phyloP scores from a whole-genome alignment of 1,140 invertebrate genomes.

The Pseudomyrmex flavicornis region DNA sequence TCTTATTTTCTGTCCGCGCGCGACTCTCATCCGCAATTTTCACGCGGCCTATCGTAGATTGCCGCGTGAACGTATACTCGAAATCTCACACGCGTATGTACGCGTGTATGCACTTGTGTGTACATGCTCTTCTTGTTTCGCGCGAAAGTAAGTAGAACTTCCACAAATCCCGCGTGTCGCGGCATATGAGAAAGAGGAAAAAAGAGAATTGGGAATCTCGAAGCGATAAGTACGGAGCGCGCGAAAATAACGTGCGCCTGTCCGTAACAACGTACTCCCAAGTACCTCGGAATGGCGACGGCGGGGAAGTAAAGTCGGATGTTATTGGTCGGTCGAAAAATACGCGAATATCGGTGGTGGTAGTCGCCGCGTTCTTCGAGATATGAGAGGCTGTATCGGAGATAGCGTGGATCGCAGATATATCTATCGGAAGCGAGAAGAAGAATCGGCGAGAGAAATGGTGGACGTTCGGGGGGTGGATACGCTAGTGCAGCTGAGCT shows the following conservation, averaged over 20 bases:
- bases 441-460: constrained; percentile 47
- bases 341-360: constrained; percentile 46
- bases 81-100: constrained; percentile 8
- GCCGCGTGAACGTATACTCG: not conserved
- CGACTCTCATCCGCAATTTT: constrained; percentile 36
- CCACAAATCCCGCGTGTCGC: constrained; percentile 34
- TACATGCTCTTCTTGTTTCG: not conserved
- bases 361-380: constrained; percentile 48
- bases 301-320: constrained; percentile 45
- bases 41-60: constrained; percentile 46
- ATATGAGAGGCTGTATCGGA: constrained; percentile 55
- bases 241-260: constrained; percentile 42
- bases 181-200: constrained; percentile 28
- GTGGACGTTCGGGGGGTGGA: not conserved
- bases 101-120: not conserved
- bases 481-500: constrained; percentile 11
- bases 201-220: constrained; percentile 38
- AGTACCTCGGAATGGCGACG: constrained; percentile 39
- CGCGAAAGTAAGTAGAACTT: constrained; percentile 39
- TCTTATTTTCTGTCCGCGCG: not conserved
- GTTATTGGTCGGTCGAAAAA: constrained; percentile 68
- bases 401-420: constrained; percentile 62
- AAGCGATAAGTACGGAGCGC: constrained; percentile 14
- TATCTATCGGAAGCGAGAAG: constrained; percentile 54
- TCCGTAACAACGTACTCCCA: constrained; percentile 59